These are phyloP conservation scores for Mystacides longicornis DNA, from an alignment of 2,888 invertebrate species.

Conservation along the genomic window DNA sequence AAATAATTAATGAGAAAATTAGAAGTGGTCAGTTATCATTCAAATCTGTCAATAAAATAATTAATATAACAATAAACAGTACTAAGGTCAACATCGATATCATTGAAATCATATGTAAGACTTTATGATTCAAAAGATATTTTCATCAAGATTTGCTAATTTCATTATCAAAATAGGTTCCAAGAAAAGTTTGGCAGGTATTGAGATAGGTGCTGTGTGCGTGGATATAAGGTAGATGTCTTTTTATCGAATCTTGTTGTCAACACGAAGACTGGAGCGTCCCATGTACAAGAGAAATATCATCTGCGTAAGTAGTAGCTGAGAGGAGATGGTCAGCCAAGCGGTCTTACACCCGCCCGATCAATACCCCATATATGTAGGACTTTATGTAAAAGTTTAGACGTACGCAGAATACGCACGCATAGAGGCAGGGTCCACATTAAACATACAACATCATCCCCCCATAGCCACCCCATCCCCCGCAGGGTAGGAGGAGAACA, in stretches of 20 bases:
- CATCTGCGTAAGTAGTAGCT: conserved; percentile 24
- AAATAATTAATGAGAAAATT: too few relatives aligned
- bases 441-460: conserved; percentile 9
- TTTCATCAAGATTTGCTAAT: too few relatives aligned
- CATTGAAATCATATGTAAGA: too few relatives aligned
- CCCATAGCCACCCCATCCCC: not conserved
- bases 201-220: not conserved
- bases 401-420: conserved; percentile 25
- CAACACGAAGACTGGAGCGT: not conserved
- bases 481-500: conserved; percentile 4
- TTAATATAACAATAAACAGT: too few relatives aligned
- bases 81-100: too few relatives aligned
- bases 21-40: too few relatives aligned
- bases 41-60: too few relatives aligned
- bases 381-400: conserved; percentile 27
- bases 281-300: conserved; percentile 19
- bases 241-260: not conserved
- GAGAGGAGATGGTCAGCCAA: conserved; percentile 14
- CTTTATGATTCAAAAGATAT: too few relatives aligned
- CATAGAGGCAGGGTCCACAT: conserved; percentile 15
- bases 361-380: conserved; percentile 27
- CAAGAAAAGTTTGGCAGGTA: not conserved
- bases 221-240: not conserved
- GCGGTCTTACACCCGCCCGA: conserved; percentile 19
- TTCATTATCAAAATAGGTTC: too few relatives aligned